Conservation (phyloP, 92 coral and sea anemone genomes). For the Zoanthus solanderi region DNA sequence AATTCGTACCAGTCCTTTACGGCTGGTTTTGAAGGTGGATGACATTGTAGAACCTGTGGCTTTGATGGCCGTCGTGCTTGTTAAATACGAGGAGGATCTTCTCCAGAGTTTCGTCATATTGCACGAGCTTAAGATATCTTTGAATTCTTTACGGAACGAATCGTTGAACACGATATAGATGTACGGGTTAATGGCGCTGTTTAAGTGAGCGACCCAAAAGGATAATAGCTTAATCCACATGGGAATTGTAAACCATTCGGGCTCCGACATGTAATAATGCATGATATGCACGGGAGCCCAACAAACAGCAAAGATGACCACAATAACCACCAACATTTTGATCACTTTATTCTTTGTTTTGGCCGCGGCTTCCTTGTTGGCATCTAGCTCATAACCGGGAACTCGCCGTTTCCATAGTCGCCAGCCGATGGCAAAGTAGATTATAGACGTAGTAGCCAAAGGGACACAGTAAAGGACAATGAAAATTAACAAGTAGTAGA, state of each 20-base stretch:
- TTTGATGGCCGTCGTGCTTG: conserved; percentile 17
- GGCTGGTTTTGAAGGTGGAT: not conserved
- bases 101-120: conserved; percentile 32
- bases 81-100: conserved; percentile 14
- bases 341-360: conserved; percentile 53
- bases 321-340: conserved; percentile 47
- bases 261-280: conserved; percentile 49
- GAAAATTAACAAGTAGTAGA: conserved; percentile 43
- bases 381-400: conserved; percentile 47
- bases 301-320: conserved; percentile 53
- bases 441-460: conserved; percentile 9
- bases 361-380: conserved; percentile 36
- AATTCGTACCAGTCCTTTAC: conserved; percentile 2
- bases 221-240: conserved; percentile 6
- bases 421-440: conserved; percentile 54
- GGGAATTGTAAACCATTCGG: not conserved
- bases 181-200: conserved; percentile 60
- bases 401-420: conserved; percentile 43
- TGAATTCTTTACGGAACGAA: conserved; percentile 47
- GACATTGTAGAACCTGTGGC: conserved; percentile 20
- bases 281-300: conserved; percentile 57
- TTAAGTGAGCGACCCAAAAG: conserved; percentile 47
- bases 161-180: conserved; percentile 51
- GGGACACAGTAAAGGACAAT: conserved; percentile 49
- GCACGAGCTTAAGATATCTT: conserved; percentile 22